These are phyloP conservation scores for Hippolais icterina DNA, from an alignment of 2,113 vertebrate genomes.

Conservation along the genomic window DNA sequence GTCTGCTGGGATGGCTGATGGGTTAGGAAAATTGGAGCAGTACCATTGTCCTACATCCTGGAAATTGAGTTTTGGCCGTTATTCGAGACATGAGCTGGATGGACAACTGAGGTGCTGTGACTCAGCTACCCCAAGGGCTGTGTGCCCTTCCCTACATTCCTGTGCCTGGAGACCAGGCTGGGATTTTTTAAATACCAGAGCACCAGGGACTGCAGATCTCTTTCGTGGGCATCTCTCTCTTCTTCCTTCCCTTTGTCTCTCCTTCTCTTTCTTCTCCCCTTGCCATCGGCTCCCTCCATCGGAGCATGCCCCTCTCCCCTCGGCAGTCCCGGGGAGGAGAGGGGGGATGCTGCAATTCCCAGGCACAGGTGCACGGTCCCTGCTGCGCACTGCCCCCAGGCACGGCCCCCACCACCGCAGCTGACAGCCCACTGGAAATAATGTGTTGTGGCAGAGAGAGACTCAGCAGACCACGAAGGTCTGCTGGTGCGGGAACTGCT, in stretches of 20 bases:
- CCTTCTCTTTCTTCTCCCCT: slow-evolving; percentile 47
- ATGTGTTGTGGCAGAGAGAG: slow-evolving; percentile 85
- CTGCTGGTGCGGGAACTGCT: slow-evolving; percentile 69
- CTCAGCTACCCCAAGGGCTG: neutral
- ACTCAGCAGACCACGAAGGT: slow-evolving; percentile 73
- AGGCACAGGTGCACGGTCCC: slow-evolving; percentile 84
- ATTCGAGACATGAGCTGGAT: neutral
- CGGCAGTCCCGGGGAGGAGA: slow-evolving; percentile 45
- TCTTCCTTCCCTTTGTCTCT: slow-evolving; percentile 34
- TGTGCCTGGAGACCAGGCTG: neutral
- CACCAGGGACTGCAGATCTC: neutral
- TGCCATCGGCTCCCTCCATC: neutral
- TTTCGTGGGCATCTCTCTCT: neutral
- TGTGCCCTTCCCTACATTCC: neutral
- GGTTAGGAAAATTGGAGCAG: neutral
- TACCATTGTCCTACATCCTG: neutral
- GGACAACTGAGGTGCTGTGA: neutral
- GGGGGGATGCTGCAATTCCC: slow-evolving; percentile 70
- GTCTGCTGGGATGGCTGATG: neutral
- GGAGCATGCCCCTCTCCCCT: slow-evolving; percentile 25
- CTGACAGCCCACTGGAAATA: slow-evolving; percentile 83
- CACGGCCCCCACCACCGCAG: slow-evolving; percentile 63
- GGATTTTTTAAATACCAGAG: neutral
- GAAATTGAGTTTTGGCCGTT: neutral
- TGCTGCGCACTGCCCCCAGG: slow-evolving; percentile 49